Conservation (phyloP, 2,888 invertebrate species). For the Idaea aversata region DNA sequence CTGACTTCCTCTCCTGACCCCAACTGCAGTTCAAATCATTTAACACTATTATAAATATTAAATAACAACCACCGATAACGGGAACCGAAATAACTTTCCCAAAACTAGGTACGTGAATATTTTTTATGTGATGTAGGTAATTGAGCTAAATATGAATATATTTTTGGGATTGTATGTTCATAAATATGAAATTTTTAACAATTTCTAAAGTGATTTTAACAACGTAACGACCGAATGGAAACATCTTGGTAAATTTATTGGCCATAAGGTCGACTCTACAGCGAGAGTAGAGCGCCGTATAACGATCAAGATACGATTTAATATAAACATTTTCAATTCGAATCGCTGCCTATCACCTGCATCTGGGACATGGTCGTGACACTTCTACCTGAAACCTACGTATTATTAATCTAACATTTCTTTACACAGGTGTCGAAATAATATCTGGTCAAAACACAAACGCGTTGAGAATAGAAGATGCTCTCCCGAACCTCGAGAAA, state of each 20-base stretch:
- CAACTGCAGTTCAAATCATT: constrained; percentile 40
- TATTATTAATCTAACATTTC: constrained; percentile 2
- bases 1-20: constrained; percentile 6
- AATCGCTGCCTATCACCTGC: background rate
- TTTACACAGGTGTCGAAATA: constrained; percentile 43
- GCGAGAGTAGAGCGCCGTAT: background rate
- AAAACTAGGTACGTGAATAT: constrained; percentile 4
- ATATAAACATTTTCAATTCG: background rate
- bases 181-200: background rate
- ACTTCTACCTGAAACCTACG: background rate
- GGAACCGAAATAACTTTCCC: constrained; percentile 42
- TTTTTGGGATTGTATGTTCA: background rate
- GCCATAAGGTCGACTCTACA: background rate
- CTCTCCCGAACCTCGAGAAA: constrained; percentile 55
- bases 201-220: background rate
- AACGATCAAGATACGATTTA: background rate
- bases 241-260: background rate
- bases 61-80: constrained; percentile 40
- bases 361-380: background rate
- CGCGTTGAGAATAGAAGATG: constrained; percentile 40
- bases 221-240: background rate
- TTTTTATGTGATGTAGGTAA: constrained; percentile 2
- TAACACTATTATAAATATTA: constrained; percentile 41
- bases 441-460: constrained; percentile 41
- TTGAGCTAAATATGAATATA: background rate